phyloP scores from a whole-genome alignment of 2,888 invertebrate genomes.

The Dynastes tityus region DNA sequence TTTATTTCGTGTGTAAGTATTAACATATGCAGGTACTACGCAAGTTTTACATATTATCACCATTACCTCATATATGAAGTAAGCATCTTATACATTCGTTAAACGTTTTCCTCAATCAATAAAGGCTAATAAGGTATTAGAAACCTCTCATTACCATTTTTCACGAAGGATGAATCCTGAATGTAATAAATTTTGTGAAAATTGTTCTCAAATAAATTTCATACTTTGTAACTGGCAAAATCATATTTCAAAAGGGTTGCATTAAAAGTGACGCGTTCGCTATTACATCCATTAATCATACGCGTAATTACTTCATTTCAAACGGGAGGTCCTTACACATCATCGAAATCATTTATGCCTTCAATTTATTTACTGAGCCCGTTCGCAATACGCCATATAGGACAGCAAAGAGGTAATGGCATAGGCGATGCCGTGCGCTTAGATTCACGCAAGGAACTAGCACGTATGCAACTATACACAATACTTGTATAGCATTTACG shows the following conservation, averaged over 20 bases:
- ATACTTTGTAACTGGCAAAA: neutral
- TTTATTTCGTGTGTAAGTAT: too few relatives aligned
- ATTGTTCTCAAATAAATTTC: neutral
- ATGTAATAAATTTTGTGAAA: too few relatives aligned
- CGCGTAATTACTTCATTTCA: constrained; percentile 13
- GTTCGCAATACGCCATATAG: neutral
- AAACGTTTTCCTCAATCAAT: too few relatives aligned
- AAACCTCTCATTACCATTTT: too few relatives aligned
- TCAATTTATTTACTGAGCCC: constrained; percentile 11
- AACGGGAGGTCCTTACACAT: constrained; percentile 39
- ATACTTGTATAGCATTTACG: neutral
- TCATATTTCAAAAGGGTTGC: neutral
- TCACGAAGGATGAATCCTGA: too few relatives aligned
- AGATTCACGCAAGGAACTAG: neutral
- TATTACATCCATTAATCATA: constrained; percentile 19
- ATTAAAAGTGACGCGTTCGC: neutral
- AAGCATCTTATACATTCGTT: too few relatives aligned
- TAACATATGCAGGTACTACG: too few relatives aligned
- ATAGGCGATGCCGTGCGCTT: neutral
- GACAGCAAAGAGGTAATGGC: constrained; percentile 37
- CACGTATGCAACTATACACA: too few relatives aligned
- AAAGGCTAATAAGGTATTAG: too few relatives aligned
- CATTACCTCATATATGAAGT: too few relatives aligned
- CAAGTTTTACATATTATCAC: too few relatives aligned
- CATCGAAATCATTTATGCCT: constrained; percentile 36